Conservation (phyloP, 2,113 vertebrate genomes). For the Solea senegalensis region DNA sequence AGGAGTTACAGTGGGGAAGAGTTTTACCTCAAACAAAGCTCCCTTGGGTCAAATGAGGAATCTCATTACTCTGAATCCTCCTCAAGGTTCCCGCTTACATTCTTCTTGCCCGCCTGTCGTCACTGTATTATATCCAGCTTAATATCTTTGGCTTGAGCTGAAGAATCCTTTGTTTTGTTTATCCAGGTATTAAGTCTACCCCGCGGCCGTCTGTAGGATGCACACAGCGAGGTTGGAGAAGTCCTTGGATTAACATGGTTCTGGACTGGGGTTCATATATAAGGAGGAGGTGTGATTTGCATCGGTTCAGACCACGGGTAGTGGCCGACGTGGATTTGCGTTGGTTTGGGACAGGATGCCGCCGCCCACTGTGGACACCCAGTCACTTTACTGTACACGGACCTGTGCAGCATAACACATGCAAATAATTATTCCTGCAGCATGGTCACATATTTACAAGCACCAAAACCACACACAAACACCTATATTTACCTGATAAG, state of each 20-base stretch:
- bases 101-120: slow-evolving; percentile 2
- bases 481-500: slow-evolving; percentile 58
- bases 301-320: slow-evolving; percentile 52
- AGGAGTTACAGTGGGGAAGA: slow-evolving; percentile 7
- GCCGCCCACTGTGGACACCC: slow-evolving; percentile 20
- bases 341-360: slow-evolving; percentile 21
- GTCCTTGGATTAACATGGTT: slow-evolving; percentile 15
- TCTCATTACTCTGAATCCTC: slow-evolving; percentile 21
- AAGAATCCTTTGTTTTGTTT: slow-evolving; percentile 50
- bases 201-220: slow-evolving; percentile 26
- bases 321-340: slow-evolving; percentile 58
- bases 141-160: slow-evolving; percentile 34
- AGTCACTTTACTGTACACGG: slow-evolving; percentile 46
- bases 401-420: slow-evolving; percentile 47
- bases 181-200: slow-evolving; percentile 52
- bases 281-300: slow-evolving; percentile 57
- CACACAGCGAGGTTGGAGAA: slow-evolving; percentile 36
- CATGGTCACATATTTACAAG: slow-evolving; percentile 62
- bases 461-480: slow-evolving; percentile 10
- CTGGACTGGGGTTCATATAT: slow-evolving; percentile 45
- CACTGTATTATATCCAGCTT: slow-evolving; percentile 29
- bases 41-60: slow-evolving; percentile 12
- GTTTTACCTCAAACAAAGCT: slow-evolving; percentile 36
- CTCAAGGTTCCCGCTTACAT: slow-evolving; percentile 24
- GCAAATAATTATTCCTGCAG: slow-evolving; percentile 61